Evolutionary conservation across 2,113 vertebrate genomes (phyloP).

Genomic region (Syrmaticus mikado): DNA sequence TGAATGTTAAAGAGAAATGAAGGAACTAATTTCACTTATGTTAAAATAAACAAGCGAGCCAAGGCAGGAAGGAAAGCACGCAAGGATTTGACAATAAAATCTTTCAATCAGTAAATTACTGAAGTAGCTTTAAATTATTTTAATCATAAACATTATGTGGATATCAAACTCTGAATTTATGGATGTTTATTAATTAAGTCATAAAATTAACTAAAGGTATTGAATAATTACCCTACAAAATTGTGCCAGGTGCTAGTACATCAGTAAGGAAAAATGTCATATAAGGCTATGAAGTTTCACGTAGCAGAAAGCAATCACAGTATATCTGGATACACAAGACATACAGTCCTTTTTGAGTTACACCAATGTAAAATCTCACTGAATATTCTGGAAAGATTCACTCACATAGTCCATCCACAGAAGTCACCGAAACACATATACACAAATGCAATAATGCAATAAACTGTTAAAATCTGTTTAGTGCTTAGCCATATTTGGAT

Average conservation of each 20-base stretch:
- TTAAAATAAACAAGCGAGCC: not conserved
- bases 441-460: not conserved
- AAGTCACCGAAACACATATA: not conserved
- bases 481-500: not conserved
- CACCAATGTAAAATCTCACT: not conserved
- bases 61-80: not conserved
- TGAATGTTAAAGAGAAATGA: not conserved
- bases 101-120: not conserved
- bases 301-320: not conserved
- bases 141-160: not conserved
- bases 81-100: not conserved
- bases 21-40: not conserved
- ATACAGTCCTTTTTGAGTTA: not conserved
- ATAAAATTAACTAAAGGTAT: not conserved
- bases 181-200: not conserved
- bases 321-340: not conserved
- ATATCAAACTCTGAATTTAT: not conserved
- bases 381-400: not conserved
- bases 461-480: not conserved
- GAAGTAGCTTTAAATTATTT: not conserved
- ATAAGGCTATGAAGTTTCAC: not conserved
- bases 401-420: accelerated
- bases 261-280: not conserved
- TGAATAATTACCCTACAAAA: not conserved
- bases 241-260: not conserved